Percentiles rank a stretch among this genome's conserved stretches.
These are phyloP conservation scores for Watsonalla cultraria DNA, from an alignment of 2,888 invertebrate genomes.

Conservation along the genomic window DNA sequence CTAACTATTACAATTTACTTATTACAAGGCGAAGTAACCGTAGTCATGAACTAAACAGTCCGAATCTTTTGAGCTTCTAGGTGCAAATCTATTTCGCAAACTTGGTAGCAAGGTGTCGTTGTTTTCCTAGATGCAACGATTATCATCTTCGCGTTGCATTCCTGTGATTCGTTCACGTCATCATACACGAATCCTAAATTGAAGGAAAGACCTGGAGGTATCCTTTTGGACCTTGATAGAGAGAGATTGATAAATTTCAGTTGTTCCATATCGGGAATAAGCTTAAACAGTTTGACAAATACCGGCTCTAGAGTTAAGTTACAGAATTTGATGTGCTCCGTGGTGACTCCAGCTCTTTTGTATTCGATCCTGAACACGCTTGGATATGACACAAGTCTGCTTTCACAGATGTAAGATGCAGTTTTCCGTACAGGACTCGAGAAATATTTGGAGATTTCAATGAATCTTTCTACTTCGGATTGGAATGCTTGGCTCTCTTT, in stretches of 20 bases:
- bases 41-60: slow-evolving; percentile 7
- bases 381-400: slow-evolving; percentile 53
- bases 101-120: slow-evolving; percentile 64
- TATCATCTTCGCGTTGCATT: slow-evolving; percentile 52
- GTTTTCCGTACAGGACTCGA: slow-evolving; percentile 61
- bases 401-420: slow-evolving; percentile 63
- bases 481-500: slow-evolving; percentile 37
- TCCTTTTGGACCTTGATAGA: slow-evolving; percentile 51
- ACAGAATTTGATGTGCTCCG: slow-evolving; percentile 54
- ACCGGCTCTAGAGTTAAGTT: slow-evolving; percentile 61
- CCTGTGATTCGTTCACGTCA: slow-evolving; percentile 52
- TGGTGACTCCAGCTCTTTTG: slow-evolving; percentile 49
- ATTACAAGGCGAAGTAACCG: not conserved
- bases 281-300: slow-evolving; percentile 58
- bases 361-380: slow-evolving; percentile 51
- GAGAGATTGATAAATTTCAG: slow-evolving; percentile 59
- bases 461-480: slow-evolving; percentile 55
- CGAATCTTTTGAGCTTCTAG: slow-evolving; percentile 48
- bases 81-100: slow-evolving; percentile 60
- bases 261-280: slow-evolving; percentile 59
- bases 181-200: slow-evolving; percentile 59
- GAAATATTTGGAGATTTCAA: slow-evolving; percentile 67
- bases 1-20: not conserved
- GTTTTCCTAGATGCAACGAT: slow-evolving; percentile 65
- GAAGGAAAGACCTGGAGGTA: slow-evolving; percentile 63